Evolutionary conservation across 2,888 invertebrate genomes (phyloP).

Genomic region (Petrophora chlorosata): DNA sequence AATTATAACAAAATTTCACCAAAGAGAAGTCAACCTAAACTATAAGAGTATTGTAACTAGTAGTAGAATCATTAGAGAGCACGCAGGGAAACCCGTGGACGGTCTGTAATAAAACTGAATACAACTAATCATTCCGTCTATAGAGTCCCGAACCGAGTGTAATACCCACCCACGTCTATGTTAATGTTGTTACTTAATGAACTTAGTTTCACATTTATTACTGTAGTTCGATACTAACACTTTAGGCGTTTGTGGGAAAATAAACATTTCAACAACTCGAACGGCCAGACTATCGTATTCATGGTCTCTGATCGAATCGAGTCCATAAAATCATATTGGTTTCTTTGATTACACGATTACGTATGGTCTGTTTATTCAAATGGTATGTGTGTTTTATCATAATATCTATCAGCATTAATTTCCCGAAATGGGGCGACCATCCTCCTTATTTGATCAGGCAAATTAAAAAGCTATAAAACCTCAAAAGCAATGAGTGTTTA

Average conservation of each 20-base stretch:
- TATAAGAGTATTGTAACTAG: too few relatives aligned
- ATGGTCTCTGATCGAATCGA: conserved; percentile 40
- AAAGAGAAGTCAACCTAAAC: too few relatives aligned
- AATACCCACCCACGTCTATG: conserved; percentile 61
- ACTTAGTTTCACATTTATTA: conserved; percentile 67
- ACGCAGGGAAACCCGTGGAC: not conserved
- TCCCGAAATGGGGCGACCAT: conserved; percentile 27
- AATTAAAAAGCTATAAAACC: conserved; percentile 26
- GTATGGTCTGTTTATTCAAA: conserved; percentile 44
- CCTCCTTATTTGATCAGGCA: conserved; percentile 26
- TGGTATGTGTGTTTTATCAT: conserved; percentile 48
- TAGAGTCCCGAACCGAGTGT: conserved; percentile 38
- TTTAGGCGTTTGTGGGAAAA: conserved; percentile 64
- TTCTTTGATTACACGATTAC: conserved; percentile 46
- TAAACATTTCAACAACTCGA: conserved; percentile 45
- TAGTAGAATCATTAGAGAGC: not conserved
- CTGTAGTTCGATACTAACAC: conserved; percentile 52
- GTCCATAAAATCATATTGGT: conserved; percentile 45
- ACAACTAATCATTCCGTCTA: conserved; percentile 40
- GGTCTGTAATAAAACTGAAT: conserved; percentile 27
- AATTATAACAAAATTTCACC: not conserved
- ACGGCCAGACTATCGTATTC: conserved; percentile 36
- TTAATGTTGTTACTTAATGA: conserved; percentile 59
- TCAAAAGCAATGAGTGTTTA: conserved; percentile 11
- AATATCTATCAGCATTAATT: conserved; percentile 45